Evolutionary conservation across 1,140 invertebrate species (phyloP).

Genomic region (Acromyrmex charruanus): DNA sequence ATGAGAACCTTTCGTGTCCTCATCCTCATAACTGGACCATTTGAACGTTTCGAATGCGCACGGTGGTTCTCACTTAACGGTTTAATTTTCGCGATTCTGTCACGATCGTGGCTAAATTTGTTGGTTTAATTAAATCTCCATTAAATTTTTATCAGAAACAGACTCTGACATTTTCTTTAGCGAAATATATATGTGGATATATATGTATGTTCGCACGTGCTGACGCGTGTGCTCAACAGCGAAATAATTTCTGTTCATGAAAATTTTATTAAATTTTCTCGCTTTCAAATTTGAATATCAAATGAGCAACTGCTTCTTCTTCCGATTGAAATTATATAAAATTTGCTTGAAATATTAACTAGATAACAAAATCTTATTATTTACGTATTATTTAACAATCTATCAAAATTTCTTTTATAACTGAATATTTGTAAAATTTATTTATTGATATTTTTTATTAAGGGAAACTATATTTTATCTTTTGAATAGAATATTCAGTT

Average conservation of each 20-base stretch:
- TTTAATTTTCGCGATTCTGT: background rate
- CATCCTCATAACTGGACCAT: background rate
- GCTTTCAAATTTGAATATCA: conserved; percentile 5
- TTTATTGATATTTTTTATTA: background rate
- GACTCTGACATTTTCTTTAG: conserved; percentile 28
- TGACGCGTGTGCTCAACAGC: background rate
- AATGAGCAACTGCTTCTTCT: background rate
- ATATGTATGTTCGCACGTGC: background rate
- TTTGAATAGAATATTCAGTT: background rate
- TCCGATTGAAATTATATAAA: background rate
- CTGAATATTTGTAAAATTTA: background rate
- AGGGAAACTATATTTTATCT: background rate
- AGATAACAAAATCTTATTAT: background rate
- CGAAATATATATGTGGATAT: background rate
- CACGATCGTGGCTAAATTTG: conserved; percentile 1
- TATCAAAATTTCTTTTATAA: background rate
- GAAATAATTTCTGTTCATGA: background rate
- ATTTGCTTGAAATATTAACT: background rate
- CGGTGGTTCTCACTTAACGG: background rate
- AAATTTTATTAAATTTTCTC: background rate
- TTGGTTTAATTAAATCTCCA: conserved; percentile 16
- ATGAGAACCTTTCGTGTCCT: background rate
- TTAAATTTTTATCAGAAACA: conserved; percentile 10
- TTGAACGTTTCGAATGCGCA: background rate
- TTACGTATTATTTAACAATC: background rate